Evolutionary conservation across 2,888 invertebrate genomes (phyloP).

Genomic region (Timandra comae): DNA sequence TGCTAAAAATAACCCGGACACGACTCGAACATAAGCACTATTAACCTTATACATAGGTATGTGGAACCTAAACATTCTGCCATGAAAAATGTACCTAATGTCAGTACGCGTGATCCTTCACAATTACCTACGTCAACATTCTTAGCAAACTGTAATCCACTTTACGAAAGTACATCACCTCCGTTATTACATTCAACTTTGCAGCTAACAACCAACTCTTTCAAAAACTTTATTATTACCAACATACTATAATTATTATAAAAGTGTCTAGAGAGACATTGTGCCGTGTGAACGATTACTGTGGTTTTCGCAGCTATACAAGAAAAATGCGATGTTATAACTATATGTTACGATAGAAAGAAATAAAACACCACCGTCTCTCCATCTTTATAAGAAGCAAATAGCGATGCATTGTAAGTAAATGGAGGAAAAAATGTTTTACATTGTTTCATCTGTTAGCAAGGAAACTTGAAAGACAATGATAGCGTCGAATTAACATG

Average conservation of each 20-base stretch:
- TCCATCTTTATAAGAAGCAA: constrained; percentile 34
- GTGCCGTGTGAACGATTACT: constrained; percentile 53
- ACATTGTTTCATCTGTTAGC: constrained; percentile 54
- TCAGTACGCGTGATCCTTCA: too few species aligned
- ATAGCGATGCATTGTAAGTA: constrained; percentile 52
- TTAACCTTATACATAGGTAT: constrained; percentile 66
- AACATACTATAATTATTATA: not conserved
- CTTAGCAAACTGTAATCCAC: too few species aligned
- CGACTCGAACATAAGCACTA: constrained; percentile 65
- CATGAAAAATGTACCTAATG: constrained; percentile 33
- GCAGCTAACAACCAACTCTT: too few species aligned
- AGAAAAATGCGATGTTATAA: constrained; percentile 35
- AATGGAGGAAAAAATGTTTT: constrained; percentile 54
- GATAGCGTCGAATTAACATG: constrained; percentile 57
- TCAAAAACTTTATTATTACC: too few species aligned
- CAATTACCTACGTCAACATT: constrained; percentile 27
- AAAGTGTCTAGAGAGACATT: not conserved
- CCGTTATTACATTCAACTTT: too few species aligned
- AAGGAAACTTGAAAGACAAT: constrained; percentile 66
- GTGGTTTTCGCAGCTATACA: constrained; percentile 52
- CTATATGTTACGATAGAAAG: constrained; percentile 31
- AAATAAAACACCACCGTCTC: constrained; percentile 34
- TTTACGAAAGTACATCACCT: too few species aligned
- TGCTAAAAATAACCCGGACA: constrained; percentile 72
- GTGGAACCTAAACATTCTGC: constrained; percentile 50